Conservation (phyloP, 2,113 vertebrate genomes). For the Saguinus midas region DNA sequence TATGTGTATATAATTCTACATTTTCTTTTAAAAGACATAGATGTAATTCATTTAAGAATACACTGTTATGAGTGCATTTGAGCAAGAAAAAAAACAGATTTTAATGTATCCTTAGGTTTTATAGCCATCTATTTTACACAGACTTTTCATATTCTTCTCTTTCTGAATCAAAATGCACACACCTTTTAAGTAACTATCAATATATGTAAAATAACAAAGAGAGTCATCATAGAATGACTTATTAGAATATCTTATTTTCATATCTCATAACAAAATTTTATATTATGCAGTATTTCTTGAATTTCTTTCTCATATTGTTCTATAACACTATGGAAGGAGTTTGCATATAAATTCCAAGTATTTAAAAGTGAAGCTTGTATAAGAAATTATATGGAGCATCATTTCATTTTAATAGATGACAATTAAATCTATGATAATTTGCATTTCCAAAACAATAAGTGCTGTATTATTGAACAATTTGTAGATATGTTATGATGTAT, state of each 20-base stretch:
- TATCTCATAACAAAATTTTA: conserved; percentile 15
- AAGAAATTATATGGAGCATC: background rate
- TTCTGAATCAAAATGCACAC: background rate
- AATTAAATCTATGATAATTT: conserved; percentile 2
- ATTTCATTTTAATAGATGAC: conserved; percentile 6
- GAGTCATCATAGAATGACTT: background rate
- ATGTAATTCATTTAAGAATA: background rate
- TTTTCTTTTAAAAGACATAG: background rate
- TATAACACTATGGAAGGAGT: background rate
- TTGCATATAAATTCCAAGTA: background rate
- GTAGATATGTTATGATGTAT: background rate
- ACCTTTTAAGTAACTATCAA: background rate
- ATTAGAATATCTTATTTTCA: conserved; percentile 32
- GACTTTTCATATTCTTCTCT: background rate
- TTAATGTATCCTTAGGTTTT: background rate
- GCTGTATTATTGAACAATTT: background rate
- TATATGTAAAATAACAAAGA: conserved; percentile 34
- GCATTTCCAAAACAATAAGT: background rate
- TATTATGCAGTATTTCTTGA: background rate
- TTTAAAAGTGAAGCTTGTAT: background rate
- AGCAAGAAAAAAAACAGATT: background rate
- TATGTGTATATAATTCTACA: background rate
- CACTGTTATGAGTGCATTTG: background rate
- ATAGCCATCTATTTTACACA: background rate
- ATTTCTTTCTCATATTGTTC: conserved; percentile 22